Base-by-base conservation (phyloP, 1,140 invertebrate genomes). In the Lucilia sericata region DNA sequence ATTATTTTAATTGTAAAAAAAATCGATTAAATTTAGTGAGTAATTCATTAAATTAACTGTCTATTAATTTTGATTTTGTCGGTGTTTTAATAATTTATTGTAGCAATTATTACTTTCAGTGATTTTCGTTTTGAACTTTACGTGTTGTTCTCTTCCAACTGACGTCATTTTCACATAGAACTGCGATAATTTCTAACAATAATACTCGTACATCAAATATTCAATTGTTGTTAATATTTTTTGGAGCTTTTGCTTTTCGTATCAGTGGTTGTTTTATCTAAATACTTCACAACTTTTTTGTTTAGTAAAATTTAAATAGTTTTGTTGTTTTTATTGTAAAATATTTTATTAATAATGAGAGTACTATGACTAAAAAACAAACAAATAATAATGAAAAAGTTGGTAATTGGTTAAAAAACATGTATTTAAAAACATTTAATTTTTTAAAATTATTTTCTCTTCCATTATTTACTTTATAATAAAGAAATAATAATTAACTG, bases 161-260 rank as follows among this genome's bases (percentile, higher is more conserved):
- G 76, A 80, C 76, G 42, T 80, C 76, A 80, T 51, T 80, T 80
- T 80, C 42, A 49, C 76, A 80, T 21, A 51, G 65, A 70, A 21
- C n/a, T 70, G 65, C 65, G 65, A 70, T 70, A 70, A 70, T 70
- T 70, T 70, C n/a, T 25, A 70, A 19, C n/a, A 70, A 19, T 70
- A 0, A 70, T 10, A 70, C 5, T 13, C 42, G 42, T 42, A 42
- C 14, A 70, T 21, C 19, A 70, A 21, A 70, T 25, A 70, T 70
- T 70, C 5, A 9, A 25, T 25, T 70, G 9, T 70, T 70, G 65
- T 19, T 70, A 25, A 21, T 70, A 25, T 70, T 60, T n/a, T 19
- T 70, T 70, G 21, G 21, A 70, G n/a, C n/a, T 70, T 70, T 70
- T 70, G n/a, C 19, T 70, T 70, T 70, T 21, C 19, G 25, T 70